Evolutionary conservation across 2,888 invertebrate genomes (phyloP).

Genomic region (Drosophila phalerata): DNA sequence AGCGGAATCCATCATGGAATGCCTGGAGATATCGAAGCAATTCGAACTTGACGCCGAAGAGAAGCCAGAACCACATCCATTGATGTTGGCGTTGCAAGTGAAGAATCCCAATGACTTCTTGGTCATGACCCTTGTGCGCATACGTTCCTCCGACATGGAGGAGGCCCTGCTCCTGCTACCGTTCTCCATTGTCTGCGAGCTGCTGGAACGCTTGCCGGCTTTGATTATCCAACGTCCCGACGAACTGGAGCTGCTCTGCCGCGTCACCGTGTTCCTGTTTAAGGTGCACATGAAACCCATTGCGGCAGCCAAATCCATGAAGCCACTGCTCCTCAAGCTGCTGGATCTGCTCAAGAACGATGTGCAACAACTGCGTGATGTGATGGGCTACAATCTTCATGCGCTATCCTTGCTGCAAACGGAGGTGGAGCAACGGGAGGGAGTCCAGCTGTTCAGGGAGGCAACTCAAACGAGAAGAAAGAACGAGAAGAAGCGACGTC

Average conservation of each 20-base stretch:
- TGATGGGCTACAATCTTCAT: constrained; percentile 94
- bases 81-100: constrained; percentile 93
- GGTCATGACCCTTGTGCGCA: constrained; percentile 91
- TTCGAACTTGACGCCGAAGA: constrained; percentile 85
- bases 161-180: constrained; percentile 95
- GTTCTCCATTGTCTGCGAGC: constrained; percentile 91
- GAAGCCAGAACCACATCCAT: constrained; percentile 88
- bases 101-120: constrained; percentile 92
- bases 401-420: constrained; percentile 92
- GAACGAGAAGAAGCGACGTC: constrained; percentile 86
- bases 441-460: constrained; percentile 92
- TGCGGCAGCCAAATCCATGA: constrained; percentile 89
- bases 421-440: constrained; percentile 91
- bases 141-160: constrained; percentile 96
- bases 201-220: constrained; percentile 90
- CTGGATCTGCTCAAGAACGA: constrained; percentile 74
- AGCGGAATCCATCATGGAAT: constrained; percentile 97
- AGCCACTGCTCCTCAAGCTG: constrained; percentile 84
- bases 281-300: constrained; percentile 93
- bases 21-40: constrained; percentile 91
- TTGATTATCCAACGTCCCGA: constrained; percentile 89
- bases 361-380: constrained; percentile 88
- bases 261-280: constrained; percentile 91
- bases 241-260: constrained; percentile 91
- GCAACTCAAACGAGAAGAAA: constrained; percentile 89